Evolutionary conservation across 2,888 invertebrate genomes (phyloP).

Genomic region (Isotomurus palustris): DNA sequence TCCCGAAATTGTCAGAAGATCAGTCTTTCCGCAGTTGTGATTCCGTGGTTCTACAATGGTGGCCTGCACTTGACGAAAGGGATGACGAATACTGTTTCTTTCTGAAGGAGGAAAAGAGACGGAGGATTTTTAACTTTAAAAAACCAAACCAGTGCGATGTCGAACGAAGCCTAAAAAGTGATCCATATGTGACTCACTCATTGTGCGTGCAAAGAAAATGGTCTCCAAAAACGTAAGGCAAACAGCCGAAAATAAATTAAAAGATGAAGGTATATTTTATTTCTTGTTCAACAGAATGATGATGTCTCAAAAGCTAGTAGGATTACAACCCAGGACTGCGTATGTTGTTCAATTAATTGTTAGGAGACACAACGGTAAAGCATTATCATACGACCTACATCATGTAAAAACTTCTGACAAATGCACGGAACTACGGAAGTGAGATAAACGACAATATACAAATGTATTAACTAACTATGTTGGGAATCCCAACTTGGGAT

Average conservation of each 20-base stretch:
- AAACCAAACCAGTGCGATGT: constrained; percentile 54
- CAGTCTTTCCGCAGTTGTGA: constrained; percentile 54
- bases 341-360: constrained; percentile 60
- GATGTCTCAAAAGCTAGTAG: constrained; percentile 54
- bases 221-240: constrained; percentile 28
- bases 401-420: neutral
- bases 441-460: too few species aligned
- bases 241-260: neutral
- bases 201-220: constrained; percentile 49
- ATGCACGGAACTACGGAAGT: neutral
- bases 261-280: neutral
- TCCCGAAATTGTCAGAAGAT: constrained; percentile 55
- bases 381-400: constrained; percentile 57
- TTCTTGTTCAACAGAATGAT: constrained; percentile 50
- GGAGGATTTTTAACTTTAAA: constrained; percentile 45
- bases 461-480: too few species aligned
- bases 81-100: constrained; percentile 51
- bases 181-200: constrained; percentile 50
- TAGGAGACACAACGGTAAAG: constrained; percentile 56
- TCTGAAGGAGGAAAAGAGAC: constrained; percentile 50
- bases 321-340: constrained; percentile 55
- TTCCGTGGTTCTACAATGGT: constrained; percentile 59
- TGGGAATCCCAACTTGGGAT: too few species aligned
- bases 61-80: constrained; percentile 54
- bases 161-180: constrained; percentile 51